These are phyloP conservation scores for Cyprichromis sp. DNA, from an alignment of 2,113 vertebrate species.

Conservation along the genomic window DNA sequence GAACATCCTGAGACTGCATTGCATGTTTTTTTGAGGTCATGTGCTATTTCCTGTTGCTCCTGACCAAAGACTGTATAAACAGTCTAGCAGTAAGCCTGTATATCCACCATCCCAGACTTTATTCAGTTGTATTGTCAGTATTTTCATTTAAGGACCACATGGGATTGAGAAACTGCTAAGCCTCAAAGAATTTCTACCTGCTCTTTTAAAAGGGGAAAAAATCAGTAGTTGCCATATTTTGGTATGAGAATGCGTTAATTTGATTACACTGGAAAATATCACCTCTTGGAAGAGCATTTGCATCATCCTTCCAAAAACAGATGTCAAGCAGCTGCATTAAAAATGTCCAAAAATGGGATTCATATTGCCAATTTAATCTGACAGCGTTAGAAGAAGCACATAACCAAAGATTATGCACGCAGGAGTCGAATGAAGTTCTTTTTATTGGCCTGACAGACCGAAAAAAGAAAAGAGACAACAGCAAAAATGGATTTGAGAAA, in stretches of 20 bases:
- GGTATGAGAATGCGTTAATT: not conserved
- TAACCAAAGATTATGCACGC: not conserved
- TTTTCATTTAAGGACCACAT: not conserved
- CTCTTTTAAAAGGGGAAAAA: not conserved
- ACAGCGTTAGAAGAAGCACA: not conserved
- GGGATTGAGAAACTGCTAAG: not conserved
- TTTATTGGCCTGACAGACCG: not conserved
- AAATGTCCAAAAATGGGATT: not conserved
- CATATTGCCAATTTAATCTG: not conserved
- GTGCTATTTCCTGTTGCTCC: not conserved
- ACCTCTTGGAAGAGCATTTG: not conserved
- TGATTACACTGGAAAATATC: conserved; percentile 1
- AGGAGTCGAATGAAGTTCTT: not conserved
- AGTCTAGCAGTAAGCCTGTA: not conserved
- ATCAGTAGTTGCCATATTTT: not conserved
- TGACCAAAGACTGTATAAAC: not conserved
- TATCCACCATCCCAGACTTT: not conserved
- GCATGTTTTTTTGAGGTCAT: not conserved
- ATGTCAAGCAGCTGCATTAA: not conserved
- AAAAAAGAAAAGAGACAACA: not conserved
- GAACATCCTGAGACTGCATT: not conserved
- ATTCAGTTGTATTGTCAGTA: not conserved
- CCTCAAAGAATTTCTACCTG: not conserved
- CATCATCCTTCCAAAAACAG: not conserved
- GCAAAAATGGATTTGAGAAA: not conserved